A percentile compares a stretch with the other conserved stretches of the same genome.
These are phyloP conservation scores for Tineola bisselliella DNA, from an alignment of 2,888 invertebrate genomes.

Conservation along the genomic window DNA sequence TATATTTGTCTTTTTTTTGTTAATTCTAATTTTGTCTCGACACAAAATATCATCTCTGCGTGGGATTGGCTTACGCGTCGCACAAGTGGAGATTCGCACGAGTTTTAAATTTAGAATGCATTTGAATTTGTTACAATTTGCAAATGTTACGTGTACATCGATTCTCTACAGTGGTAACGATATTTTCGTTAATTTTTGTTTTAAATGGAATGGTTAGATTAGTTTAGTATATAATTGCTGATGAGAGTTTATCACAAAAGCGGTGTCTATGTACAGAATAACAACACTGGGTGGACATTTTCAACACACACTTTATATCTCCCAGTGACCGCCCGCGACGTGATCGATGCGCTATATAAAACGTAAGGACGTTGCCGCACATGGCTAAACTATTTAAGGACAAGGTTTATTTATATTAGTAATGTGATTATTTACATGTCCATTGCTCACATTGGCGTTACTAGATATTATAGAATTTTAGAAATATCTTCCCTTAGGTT, in stretches of 20 bases:
- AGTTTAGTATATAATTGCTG: no score
- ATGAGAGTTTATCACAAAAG: background rate
- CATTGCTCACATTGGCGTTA: no score
- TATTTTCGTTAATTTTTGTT: no score
- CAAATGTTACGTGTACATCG: background rate
- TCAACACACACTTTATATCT: background rate
- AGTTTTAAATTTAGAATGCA: conserved; percentile 3
- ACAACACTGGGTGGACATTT: background rate
- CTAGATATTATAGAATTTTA: no score
- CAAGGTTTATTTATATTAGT: no score
- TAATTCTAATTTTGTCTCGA: background rate
- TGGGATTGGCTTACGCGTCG: background rate
- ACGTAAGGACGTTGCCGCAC: background rate
- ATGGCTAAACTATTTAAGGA: background rate
- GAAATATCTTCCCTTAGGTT: no score
- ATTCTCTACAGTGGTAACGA: no score
- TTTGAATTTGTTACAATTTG: background rate
- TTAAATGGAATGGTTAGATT: no score
- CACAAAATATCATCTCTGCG: background rate
- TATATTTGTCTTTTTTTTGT: background rate
- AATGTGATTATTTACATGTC: no score
- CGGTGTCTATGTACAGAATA: background rate
- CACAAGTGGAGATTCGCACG: background rate
- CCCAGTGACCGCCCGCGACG: conserved; percentile 22
- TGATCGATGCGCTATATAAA: conserved; percentile 29